Conservation (phyloP, 2,113 vertebrate genomes). For the Chlorodrepanis virens region DNA sequence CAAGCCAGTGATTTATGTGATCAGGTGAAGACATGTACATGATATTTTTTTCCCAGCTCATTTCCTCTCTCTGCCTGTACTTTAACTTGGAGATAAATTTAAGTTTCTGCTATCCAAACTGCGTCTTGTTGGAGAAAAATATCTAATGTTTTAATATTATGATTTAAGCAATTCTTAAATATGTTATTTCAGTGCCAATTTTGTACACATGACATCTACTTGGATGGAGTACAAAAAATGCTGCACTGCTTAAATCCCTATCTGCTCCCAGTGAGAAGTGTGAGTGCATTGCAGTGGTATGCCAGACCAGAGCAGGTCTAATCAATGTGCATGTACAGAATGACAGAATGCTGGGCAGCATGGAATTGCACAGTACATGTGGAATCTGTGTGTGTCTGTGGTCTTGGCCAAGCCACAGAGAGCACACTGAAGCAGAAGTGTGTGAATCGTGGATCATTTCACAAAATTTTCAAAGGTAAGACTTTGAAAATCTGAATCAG, state of each 20-base stretch:
- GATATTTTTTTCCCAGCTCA: conserved; percentile 30
- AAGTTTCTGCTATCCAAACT: not conserved
- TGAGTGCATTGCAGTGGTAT: not conserved
- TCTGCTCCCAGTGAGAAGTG: not conserved
- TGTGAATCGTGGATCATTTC: not conserved
- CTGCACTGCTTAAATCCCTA: not conserved
- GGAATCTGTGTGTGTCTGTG: not conserved
- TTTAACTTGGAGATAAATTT: not conserved
- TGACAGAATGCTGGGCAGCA: not conserved
- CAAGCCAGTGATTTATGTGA: conserved; percentile 40
- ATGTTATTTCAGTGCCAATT: not conserved
- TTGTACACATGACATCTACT: not conserved
- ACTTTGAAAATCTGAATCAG: not conserved
- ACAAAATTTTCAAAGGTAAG: not conserved
- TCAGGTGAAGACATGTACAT: conserved; percentile 44
- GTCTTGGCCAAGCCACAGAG: not conserved
- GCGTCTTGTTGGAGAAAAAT: not conserved
- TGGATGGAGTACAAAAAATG: not conserved
- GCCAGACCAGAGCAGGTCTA: not conserved
- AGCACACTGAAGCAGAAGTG: not conserved
- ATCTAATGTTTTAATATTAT: not conserved
- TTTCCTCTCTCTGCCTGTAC: conserved; percentile 14
- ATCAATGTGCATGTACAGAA: not conserved
- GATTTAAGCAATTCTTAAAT: not conserved
- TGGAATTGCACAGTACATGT: not conserved